Conservation (phyloP, 2,888 invertebrate species). For the Phaedon cochleariae region DNA sequence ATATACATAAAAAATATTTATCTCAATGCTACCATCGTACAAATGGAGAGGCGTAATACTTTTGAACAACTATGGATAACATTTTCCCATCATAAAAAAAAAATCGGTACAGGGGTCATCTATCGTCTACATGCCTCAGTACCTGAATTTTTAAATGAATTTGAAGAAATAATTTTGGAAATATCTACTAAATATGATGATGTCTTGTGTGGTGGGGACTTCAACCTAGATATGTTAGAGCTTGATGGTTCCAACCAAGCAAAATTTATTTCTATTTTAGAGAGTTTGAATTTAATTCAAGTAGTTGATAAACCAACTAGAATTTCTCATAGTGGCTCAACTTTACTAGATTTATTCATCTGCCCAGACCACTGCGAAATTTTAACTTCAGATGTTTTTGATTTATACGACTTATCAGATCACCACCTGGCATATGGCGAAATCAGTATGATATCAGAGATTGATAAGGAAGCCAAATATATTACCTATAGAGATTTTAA, state of each 20-base stretch:
- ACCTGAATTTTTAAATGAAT: neutral
- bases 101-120: neutral
- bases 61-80: neutral
- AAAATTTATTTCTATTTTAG: neutral
- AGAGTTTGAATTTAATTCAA: neutral
- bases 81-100: neutral
- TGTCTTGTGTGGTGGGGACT: slow-evolving; percentile 8
- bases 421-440: neutral
- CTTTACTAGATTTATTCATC: slow-evolving; percentile 3
- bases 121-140: neutral
- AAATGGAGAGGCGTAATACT: no score
- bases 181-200: slow-evolving; percentile 5
- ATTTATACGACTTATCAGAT: slow-evolving; percentile 1
- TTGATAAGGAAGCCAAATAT: neutral
- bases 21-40: neutral
- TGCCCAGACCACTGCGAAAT: neutral
- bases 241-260: neutral
- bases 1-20: neutral
- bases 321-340: neutral
- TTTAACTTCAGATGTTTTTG: neutral
- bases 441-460: neutral
- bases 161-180: neutral
- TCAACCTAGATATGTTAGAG: slow-evolving; percentile 3
- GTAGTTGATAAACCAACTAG: slow-evolving; percentile 2
- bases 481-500: neutral